These are phyloP conservation scores for Cheilosia vernalis DNA, from an alignment of 2,888 invertebrate species.

Conservation along the genomic window DNA sequence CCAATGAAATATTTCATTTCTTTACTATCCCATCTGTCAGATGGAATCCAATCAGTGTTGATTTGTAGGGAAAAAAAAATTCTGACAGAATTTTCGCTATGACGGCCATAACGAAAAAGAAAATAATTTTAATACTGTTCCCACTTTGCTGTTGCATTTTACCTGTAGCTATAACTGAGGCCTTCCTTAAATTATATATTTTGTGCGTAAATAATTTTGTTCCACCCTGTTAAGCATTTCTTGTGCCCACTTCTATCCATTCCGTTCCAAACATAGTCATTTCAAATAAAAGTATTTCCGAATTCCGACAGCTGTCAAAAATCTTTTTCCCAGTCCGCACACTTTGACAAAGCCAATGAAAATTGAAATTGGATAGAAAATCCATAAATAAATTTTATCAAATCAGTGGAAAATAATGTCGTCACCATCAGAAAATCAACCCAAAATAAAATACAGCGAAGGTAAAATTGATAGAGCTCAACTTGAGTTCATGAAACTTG, in stretches of 20 bases:
- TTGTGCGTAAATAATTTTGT: neutral
- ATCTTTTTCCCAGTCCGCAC: neutral
- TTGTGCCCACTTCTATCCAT: slow-evolving; percentile 10
- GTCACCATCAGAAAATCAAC: slow-evolving; percentile 77
- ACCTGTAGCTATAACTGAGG: no score
- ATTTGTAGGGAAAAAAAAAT: no score
- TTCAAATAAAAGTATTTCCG: neutral
- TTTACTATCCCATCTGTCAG: no score
- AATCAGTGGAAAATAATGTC: slow-evolving; percentile 78
- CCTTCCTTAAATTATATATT: no score
- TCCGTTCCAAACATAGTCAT: neutral
- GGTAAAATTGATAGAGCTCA: slow-evolving; percentile 86
- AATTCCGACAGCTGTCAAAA: neutral
- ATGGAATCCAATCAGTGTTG: no score
- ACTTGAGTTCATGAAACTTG: slow-evolving; percentile 90
- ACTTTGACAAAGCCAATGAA: neutral
- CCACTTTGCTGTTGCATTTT: no score
- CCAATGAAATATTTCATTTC: no score
- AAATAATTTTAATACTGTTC: no score
- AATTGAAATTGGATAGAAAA: neutral
- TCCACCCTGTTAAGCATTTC: slow-evolving; percentile 32
- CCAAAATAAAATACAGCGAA: slow-evolving; percentile 82
- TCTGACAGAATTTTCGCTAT: no score
- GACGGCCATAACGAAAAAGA: no score
- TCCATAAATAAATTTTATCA: neutral